Base-by-base conservation (phyloP, 1,140 invertebrate genomes). In the Stegodyphus dumicola region DNA sequence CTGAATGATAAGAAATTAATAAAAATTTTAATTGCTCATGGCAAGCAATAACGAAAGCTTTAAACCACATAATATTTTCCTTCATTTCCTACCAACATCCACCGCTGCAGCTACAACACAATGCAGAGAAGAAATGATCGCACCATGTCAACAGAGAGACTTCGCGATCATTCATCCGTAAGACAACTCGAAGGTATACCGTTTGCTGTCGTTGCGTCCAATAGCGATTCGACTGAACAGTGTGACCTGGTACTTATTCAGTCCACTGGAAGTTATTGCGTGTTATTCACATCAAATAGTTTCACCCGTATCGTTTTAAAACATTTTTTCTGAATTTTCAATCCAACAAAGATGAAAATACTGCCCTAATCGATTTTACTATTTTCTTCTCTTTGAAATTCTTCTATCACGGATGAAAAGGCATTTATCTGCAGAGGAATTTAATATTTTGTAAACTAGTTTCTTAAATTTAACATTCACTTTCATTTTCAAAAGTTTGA, bases 151-250 rank as follows among this genome's bases (percentile, higher is more conserved):
- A 74, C 33, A 53, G 17, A 56, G 51, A 73, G 33, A 18, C 70
- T 65, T 70, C 71, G 70, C 3, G 70, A 64, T 83, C 79, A 83
- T 74, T 83, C 56, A 83, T 54, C 18, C 78, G 78, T 80, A 73
- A 71, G 67, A 73, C 69, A 54, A n/a, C 60, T 69, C 10, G 70
- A 75, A 83, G 79, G 79, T 71, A 71, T 74, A 74, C 79, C 70
- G 79, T 83, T 83, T 83, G 65, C 65, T 83, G 79, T 83, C 79
- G 79, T 51, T 52, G 56, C 71, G 48, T 73, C 79, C 79, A 83
- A 83, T 83, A 70, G 79, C 48, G 48, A 74, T 53, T 17, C 71
- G 48, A 52, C 6, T 54, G 70, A 83, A 83, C 79, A 74, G 65
- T 83, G 79, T 83, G 79, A 83, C 79, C 79, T 75, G 71, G 48